Evolutionary conservation across 2,888 invertebrate genomes (phyloP), one percentile per base, ranked within the genome.

Genomic region (Tiphia femorata): DNA sequence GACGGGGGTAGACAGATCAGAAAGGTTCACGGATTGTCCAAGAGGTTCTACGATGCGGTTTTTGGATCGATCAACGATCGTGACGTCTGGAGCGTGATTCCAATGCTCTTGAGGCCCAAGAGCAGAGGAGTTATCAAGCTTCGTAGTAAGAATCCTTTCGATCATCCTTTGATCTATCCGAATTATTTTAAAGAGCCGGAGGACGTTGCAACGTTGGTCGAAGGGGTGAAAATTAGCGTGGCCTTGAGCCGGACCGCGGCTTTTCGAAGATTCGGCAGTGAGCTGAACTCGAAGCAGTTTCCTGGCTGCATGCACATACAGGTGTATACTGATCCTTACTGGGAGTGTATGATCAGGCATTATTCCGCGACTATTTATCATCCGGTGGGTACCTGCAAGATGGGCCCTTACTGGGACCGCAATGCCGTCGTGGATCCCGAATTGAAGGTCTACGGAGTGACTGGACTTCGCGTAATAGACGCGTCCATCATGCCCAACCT

Each of bases 121-220:
- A 96, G 96, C 75, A 88, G 87, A 72, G 98, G 98, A 0, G 86
- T 87, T 20, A 90, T 98, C 19, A 92, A 90, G 68, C 82, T 98
- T 16, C 88, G 93, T 6, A 93, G 93, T 65, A 89, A 88, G 10
- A 92, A 95, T 82, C 97, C 97, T 0, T 91, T 91, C 68, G 93
- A 95, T 54, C 92, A 94, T 72, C 98, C 98, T 0, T 87, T 92
- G 56, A 95, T 98, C 50, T 92, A 95, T 73, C 95, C 97, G 0
- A 97, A 97, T 79, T 98, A 98, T 79, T 89, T 98, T 74, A 84
- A 89, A 14, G 92, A 95, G 50, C 89, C 92, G 16, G 86, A 89
- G 60, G 98, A 98, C 71, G 86, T 93, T 62, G 91, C 91, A 60
- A 91, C 91, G 0, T 82, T 96, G 33, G 86, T 95, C 0, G 95